Base-by-base conservation (phyloP, 2,113 vertebrate species). In the Macquaria ambigua region DNA sequence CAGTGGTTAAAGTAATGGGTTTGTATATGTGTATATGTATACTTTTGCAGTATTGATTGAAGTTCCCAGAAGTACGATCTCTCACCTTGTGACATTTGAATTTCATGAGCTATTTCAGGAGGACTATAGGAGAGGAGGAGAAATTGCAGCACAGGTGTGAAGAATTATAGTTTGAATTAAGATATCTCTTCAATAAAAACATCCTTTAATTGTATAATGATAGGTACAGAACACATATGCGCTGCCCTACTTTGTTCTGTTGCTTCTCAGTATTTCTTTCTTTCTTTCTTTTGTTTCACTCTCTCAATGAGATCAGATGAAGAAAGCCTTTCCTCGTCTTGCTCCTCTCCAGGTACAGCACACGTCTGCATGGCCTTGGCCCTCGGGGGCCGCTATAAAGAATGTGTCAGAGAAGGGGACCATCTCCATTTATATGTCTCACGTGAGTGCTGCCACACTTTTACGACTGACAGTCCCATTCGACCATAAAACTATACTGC, bases 401-500 rank as follows among this genome's bases (percentile, higher is more conserved):
- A 89, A 82, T 14, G 31, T 87, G 83, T 88, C 87, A 92, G 76
- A 86, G 85, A 79, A 67, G 70, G 55, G 77, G 81, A 83, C 83
- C 75, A 81, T 87, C 80, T 92, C 87, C 81, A 82, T 90, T 93
- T 90, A 94, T 92, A 84, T n/a, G 89, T 86, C 89, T 88, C 87
- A 84, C 64, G 77, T 75, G 85, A 90, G 83, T 52, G 88, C 82
- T 86, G 90, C 87, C 84, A 87, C 83, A 81, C 74, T 87, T 93
- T 93, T 88, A 93, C 62, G 64, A 82, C 75, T 82, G 82, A 83
- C 90, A 78, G 68, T 87, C 55, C 81, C 77, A 79, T 62, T 82
- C 82, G 68, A 61, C 82, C 88, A 69, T 93, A 86, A 94, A 93
- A 87, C 85, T 69, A 72, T 86, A 90, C 79, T 50, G 23, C 85